Evolutionary conservation across 2,888 invertebrate genomes (phyloP).

Genomic region (Ceramica pisi): DNA sequence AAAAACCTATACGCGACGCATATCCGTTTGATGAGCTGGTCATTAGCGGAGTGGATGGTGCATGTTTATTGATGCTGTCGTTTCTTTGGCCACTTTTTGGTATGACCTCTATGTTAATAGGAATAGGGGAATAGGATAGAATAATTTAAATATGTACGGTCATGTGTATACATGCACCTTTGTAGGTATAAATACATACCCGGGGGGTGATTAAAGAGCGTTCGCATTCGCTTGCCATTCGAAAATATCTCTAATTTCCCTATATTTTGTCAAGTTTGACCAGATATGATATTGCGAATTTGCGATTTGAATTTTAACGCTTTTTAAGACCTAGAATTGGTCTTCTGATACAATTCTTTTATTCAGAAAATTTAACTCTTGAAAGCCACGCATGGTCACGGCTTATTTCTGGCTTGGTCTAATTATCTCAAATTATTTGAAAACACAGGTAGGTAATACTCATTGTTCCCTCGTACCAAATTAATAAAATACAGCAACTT

Average conservation of each 20-base stretch:
- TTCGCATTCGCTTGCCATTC: no score
- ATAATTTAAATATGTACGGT: neutral
- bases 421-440: no score
- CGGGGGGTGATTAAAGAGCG: no score
- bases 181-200: neutral
- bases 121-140: neutral
- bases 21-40: constrained; percentile 20
- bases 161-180: neutral
- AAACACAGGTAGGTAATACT: no score
- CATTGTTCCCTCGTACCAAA: no score
- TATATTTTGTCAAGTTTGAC: no score
- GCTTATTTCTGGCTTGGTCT: neutral
- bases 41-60: constrained; percentile 45
- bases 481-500: no score
- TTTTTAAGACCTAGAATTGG: no score
- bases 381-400: neutral
- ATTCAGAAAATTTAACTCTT: neutral
- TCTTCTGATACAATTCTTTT: neutral
- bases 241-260: no score
- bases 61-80: constrained; percentile 21
- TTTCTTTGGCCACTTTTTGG: neutral
- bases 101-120: neutral
- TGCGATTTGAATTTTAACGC: no score
- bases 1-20: constrained; percentile 47
- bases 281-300: no score